Evolutionary conservation across 2,797 vertebrate species (phyloP), one percentile per base, ranked within the genome.

Genomic region (Muscicapa comitata): DNA sequence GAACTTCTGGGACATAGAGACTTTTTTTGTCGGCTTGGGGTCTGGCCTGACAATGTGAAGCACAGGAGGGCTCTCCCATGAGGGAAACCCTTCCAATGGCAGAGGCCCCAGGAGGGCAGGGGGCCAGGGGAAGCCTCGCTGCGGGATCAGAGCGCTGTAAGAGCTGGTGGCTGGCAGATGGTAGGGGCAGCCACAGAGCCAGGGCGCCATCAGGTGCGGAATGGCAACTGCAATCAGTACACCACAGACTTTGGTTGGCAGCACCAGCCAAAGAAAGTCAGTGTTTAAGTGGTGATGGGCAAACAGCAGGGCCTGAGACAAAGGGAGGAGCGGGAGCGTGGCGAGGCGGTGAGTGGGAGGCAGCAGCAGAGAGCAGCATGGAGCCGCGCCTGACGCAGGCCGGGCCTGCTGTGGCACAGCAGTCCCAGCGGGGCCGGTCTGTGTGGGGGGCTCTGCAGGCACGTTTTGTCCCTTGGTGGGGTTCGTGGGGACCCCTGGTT

Each of bases 351-450:
- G 90, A 89, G 72, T 3, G 51, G 91, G 90, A 97, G 91, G 81
- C 97, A 97, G 97, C 98, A 96, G 97, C 79, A 98, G 98, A 86
- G 97, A 98, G 98, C 98, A 98, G 97, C 97, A 95, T 94, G 97
- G 97, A 98, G 98, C 97, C 13, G 71, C 19, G 96, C 54, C 78
- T 7, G 28, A 13, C 10, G 31, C 61, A 4, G 59, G 82, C 57
- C 48, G 5, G 61, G n/a, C 26, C 72, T 37, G 76, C 20, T 4
- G 50, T 19, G 71, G 53, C 71, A 18, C 0, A 11, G 61, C 42
- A 0, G 0, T 2, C 25, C 11, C 58, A 2, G 38, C 25, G 3
- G 0, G 12, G 23, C 3, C 10, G 3, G 10, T 20, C 7, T 3
- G 63, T 0, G 42, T 23, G 19, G 62, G 42, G 15, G 31, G 78